Conservation (phyloP, 2,888 invertebrate species). For the Pristionchus fissidentatus region DNA sequence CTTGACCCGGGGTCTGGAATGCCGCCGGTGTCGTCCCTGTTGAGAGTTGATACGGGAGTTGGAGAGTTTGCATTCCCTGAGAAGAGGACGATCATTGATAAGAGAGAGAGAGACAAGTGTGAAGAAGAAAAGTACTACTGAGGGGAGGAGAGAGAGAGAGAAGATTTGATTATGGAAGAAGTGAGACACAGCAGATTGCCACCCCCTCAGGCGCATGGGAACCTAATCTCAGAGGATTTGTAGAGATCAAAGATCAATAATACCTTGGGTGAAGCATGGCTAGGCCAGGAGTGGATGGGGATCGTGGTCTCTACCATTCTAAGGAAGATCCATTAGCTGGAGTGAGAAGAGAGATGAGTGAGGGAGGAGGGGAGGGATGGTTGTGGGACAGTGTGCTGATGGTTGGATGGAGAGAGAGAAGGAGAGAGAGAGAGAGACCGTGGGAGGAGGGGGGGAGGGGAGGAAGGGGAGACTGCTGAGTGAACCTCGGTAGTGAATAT, state of each 20-base stretch:
- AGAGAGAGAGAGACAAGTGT: conserved; percentile 5
- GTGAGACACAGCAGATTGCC: background rate
- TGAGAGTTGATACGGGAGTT: conserved; percentile 46
- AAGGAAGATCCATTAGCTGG: conserved; percentile 31
- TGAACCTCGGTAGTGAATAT: conserved; percentile 43
- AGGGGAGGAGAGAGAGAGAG: background rate
- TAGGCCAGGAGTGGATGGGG: background rate
- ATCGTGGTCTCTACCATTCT: conserved; percentile 40
- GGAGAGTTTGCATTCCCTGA: conserved; percentile 49
- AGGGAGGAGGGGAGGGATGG: background rate
- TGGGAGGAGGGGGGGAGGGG: background rate
- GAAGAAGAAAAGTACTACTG: conserved; percentile 5
- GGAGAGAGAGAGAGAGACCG: background rate
- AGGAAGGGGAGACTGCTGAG: conserved; percentile 5
- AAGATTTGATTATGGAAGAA: conserved; percentile 23
- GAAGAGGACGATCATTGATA: conserved; percentile 10
- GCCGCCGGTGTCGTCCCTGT: conserved; percentile 46
- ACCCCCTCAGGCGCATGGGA: background rate
- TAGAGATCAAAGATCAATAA: background rate
- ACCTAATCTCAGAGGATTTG: background rate
- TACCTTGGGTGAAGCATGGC: conserved; percentile 36
- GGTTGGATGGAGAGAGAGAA: background rate
- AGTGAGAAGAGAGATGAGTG: background rate
- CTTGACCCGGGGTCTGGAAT: conserved; percentile 50
- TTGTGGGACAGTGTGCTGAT: conserved; percentile 3